Base-by-base conservation (phyloP, 2,797 vertebrate genomes). In the Rhincodon typus region DNA sequence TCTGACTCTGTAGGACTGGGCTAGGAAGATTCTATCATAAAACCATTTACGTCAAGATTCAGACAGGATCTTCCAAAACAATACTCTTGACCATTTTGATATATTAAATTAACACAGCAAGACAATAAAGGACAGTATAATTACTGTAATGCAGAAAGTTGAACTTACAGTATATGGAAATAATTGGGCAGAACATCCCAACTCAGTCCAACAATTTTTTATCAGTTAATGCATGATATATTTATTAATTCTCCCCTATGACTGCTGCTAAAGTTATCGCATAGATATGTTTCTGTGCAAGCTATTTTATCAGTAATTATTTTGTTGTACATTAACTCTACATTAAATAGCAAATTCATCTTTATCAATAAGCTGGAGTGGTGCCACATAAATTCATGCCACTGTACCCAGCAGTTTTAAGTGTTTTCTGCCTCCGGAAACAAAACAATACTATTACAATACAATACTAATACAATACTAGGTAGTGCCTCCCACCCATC, bases 151-250 rank as follows among this genome's bases (percentile, higher is more conserved):
- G 42, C 70, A 17, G 15, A 95, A 77, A 30, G 42, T 77, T 74
- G 72, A 30, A 77, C 15, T 57, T 95, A 38, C 4, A 53, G 34
- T 94, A 13, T 27, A 17, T 74, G 25, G 27, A 94, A 15, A 42
- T 30, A 74, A 53, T 21, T 53, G 34, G 94, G 94, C 2, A 94
- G 46, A 34, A 62, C 94, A 94, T 42, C 27, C 13, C 42, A 74
- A 25, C 94, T 96, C 84, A 95, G 96, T 79, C 96, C 87, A 95
- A 95, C 38, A 25, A 5, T 94, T 87, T 96, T 96, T 96, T 96
- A 82, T 95, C 95, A 91, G 97, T 98, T 98, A 98, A 98, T 98
- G 96, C 97, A 96, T 98, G 97, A 98, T 96, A 0, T 90, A 46
- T 74, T 96, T 87, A 46, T 79, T 96, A 94, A 95, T 77, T 17